Conservation (phyloP, 2,797 vertebrate genomes). For the Spatula clypeata region DNA sequence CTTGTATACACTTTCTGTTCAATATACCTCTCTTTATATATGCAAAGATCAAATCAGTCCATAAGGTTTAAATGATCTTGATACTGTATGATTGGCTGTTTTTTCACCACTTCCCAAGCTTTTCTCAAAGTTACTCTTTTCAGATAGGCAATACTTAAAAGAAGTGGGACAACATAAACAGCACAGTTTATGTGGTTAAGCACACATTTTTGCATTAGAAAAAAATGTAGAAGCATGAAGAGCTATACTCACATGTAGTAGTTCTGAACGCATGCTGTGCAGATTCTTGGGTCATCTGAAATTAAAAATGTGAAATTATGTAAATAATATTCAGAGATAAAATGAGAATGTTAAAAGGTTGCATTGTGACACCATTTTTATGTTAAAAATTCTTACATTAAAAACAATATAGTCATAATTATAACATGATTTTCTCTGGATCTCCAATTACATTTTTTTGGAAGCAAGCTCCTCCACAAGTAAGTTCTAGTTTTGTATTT, state of each 20-base stretch:
- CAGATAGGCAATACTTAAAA: background rate
- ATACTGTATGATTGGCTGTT: fast-evolving
- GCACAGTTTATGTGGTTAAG: background rate
- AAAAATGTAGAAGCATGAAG: background rate
- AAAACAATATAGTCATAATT: background rate
- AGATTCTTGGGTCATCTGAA: conserved; percentile 87
- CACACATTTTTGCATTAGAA: conserved; percentile 27
- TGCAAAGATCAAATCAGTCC: background rate
- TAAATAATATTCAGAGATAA: conserved; percentile 1
- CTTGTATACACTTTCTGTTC: background rate
- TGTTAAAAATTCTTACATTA: background rate
- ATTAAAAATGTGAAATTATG: conserved; percentile 52
- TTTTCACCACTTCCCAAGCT: background rate
- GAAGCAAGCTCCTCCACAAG: background rate
- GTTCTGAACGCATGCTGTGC: conserved; percentile 85
- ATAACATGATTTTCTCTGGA: background rate
- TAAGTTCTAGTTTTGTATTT: background rate
- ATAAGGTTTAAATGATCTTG: background rate
- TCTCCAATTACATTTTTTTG: background rate
- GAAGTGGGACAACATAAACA: background rate
- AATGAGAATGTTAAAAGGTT: background rate
- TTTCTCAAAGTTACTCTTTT: background rate
- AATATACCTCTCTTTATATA: background rate
- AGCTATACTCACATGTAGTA: conserved; percentile 91
- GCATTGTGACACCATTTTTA: background rate